A percentile compares a stretch with the other conserved stretches of the same genome.
Conservation (phyloP, 2,797 vertebrate genomes). For the Sparus aurata region DNA sequence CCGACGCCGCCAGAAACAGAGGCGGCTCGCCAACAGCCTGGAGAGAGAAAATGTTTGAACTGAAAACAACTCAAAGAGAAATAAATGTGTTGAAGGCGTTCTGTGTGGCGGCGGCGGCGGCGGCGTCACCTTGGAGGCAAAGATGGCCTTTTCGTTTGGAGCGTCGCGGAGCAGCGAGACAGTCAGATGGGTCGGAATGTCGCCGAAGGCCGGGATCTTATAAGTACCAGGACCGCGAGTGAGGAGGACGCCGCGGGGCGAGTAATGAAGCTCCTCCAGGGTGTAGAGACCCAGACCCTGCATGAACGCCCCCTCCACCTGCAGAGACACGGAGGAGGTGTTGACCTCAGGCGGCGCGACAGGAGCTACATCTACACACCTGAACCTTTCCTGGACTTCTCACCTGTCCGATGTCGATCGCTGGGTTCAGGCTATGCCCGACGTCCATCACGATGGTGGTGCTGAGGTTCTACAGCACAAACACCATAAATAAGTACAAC, state of each 20-base stretch:
- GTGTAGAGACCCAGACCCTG: slow-evolving; percentile 97
- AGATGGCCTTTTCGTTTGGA: slow-evolving; percentile 93
- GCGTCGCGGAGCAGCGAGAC: slow-evolving; percentile 94
- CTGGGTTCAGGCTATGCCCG: slow-evolving; percentile 95
- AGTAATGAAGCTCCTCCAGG: slow-evolving; percentile 94
- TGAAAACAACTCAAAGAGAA: too few species aligned
- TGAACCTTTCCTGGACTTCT: neutral
- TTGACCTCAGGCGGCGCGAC: neutral
- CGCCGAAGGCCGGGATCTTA: slow-evolving; percentile 95
- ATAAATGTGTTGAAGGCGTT: neutral
- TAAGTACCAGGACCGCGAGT: slow-evolving; percentile 95
- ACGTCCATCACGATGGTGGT: slow-evolving; percentile 98
- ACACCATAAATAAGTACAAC: neutral
- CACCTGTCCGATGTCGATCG: slow-evolving; percentile 97
- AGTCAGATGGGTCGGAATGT: slow-evolving; percentile 90
- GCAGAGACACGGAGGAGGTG: neutral
- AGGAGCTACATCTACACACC: too few species aligned
- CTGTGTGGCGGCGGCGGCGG: rapidly evolving
- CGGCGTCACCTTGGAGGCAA: slow-evolving; percentile 91
- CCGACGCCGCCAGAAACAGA: slow-evolving; percentile 93
- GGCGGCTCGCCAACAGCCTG: slow-evolving; percentile 97
- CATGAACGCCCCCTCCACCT: slow-evolving; percentile 96
- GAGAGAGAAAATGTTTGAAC: neutral
- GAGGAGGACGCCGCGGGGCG: slow-evolving; percentile 89
- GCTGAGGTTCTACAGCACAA: slow-evolving; percentile 88